Evolutionary conservation across 2,113 vertebrate genomes (phyloP).

Genomic region (Bubalus kerabau): DNA sequence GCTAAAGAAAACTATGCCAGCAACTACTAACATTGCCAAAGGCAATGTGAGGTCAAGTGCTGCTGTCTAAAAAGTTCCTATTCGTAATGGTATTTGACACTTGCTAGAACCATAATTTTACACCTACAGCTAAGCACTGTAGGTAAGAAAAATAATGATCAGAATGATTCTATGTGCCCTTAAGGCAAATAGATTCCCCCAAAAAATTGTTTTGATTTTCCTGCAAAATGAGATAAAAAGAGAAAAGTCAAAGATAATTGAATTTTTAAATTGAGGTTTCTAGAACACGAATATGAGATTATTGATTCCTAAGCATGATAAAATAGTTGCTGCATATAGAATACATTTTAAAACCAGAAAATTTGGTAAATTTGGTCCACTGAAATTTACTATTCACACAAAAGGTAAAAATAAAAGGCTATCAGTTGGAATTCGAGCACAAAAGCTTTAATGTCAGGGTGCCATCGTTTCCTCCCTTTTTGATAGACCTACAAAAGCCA

Average conservation of each 20-base stretch:
- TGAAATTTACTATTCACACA: not conserved
- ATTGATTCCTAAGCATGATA: not conserved
- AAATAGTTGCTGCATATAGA: not conserved
- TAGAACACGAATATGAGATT: not conserved
- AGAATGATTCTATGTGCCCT: not conserved
- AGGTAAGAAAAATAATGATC: not conserved
- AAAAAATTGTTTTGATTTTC: not conserved
- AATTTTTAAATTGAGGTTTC: conserved; percentile 24
- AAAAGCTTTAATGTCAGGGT: not conserved
- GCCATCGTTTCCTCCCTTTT: not conserved
- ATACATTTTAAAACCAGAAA: not conserved
- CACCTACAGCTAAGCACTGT: not conserved
- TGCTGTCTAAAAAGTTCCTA: not conserved
- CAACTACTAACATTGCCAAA: not conserved
- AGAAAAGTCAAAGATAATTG: not conserved
- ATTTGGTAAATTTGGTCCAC: not conserved
- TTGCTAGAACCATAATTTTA: not conserved
- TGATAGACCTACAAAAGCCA: not conserved
- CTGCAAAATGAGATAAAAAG: not conserved
- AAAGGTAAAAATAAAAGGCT: not conserved
- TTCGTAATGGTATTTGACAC: not conserved
- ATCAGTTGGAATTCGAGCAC: not conserved
- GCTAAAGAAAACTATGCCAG: not conserved
- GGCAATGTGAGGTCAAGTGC: not conserved
- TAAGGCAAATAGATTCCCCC: not conserved